Base-by-base conservation (phyloP, 2,797 vertebrate genomes). In the Loriculus beryllinus region DNA sequence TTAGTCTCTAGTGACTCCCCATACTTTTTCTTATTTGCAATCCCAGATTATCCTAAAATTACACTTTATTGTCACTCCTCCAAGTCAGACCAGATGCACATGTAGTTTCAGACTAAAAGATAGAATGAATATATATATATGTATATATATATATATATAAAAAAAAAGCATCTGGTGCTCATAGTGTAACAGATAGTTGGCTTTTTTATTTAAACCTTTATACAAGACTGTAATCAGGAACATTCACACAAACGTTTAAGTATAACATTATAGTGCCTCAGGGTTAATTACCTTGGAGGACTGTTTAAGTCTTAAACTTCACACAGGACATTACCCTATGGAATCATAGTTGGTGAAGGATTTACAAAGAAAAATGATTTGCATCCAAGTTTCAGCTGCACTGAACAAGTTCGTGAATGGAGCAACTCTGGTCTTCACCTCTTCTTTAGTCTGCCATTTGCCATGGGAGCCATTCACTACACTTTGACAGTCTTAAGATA, bases 381-480 rank as follows among this genome's bases (percentile, higher is more conserved):
- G 21, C 35, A 79, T 51, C 7, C 12, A 72, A 76, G 26, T 14
- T 75, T n/a, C 45, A 65, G 70, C 26, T 17, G 57, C n/a, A 48
- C 43, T n/a, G 14, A 77, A 48, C 28, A 65, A 40, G 33, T n/a
- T 10, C 31, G 33, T 25, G n/a, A 75, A 37, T 2, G 26, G 0
- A 45, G 33, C 0, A 12, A 51, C 12, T 15, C 6, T 19, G 17
- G 31, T 35, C n/a, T 63, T 54, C 43, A 49, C 8, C 22, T 77
- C 39, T 42, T 74, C 42, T 39, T 42, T 28, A 28, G 33, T 9
- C 0, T 1, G 22, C 21, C 35, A 15, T 57, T 48, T 63, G 60
- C 28, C 35, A 23, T 6, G 0, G 3, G 4, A 29, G 26, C 15
- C 33, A 14, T 10, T 51, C 18, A 10, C 16, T 31, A 33, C 16